These are phyloP conservation scores for Stictocephala bisonia DNA, from an alignment of 2,888 invertebrate species.

Conservation along the genomic window DNA sequence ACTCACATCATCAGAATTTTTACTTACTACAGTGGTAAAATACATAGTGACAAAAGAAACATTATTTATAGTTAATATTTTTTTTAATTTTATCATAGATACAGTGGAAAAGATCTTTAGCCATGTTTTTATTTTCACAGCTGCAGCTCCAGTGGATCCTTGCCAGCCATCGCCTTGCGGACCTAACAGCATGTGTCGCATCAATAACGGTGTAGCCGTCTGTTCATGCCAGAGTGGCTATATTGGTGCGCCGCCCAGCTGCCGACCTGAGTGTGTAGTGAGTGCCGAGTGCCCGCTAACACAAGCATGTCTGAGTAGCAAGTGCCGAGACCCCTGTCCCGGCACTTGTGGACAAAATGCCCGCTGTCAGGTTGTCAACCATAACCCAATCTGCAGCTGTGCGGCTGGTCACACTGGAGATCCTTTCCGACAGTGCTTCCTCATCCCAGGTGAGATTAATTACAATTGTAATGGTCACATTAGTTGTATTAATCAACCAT, in stretches of 20 bases:
- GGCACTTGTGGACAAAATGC: slow-evolving; percentile 75
- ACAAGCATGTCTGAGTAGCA: slow-evolving; percentile 74
- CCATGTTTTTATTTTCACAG: slow-evolving; percentile 48
- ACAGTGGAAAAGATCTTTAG: not conserved
- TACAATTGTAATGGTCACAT: no score
- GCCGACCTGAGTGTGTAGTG: slow-evolving; percentile 73
- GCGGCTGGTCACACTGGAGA: slow-evolving; percentile 72
- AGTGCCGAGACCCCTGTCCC: slow-evolving; percentile 73
- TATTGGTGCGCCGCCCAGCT: slow-evolving; percentile 75
- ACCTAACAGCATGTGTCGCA: slow-evolving; percentile 76
- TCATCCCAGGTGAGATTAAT: slow-evolving; percentile 67
- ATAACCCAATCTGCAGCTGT: slow-evolving; percentile 77
- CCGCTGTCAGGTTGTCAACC: slow-evolving; percentile 74
- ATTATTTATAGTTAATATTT: no score
- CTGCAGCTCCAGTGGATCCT: slow-evolving; percentile 69
- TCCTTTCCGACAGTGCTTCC: slow-evolving; percentile 74
- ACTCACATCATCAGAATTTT: no score
- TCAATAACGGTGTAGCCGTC: slow-evolving; percentile 70
- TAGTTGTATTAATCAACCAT: no score
- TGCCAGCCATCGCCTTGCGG: slow-evolving; percentile 82
- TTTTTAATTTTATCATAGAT: not conserved
- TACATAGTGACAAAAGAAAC: not conserved
- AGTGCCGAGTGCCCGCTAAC: slow-evolving; percentile 76
- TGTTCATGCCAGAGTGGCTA: slow-evolving; percentile 80
- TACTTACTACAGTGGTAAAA: not conserved